Evolutionary conservation across 2,113 vertebrate species (phyloP), one percentile per base, ranked within the genome.

Genomic region (Sebastes schlegelii): DNA sequence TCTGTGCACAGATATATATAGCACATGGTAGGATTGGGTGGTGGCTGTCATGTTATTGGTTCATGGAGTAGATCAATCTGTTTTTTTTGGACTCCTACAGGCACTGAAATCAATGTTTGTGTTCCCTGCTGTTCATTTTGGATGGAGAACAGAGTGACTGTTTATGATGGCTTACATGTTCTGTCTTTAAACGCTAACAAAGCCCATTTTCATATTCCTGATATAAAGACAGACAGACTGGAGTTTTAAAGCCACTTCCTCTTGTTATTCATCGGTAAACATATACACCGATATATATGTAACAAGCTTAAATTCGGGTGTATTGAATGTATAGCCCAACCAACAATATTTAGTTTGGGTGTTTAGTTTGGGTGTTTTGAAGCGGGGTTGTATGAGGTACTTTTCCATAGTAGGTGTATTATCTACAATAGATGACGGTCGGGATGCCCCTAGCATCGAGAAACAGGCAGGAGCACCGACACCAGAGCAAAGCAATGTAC

Each of bases 21-120:
- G 77, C 54, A 62, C 55, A 52, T 13, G 76, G 73, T 79, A 58
- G 9, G 21, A 52, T 0, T 55, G 70, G 66, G 48, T 75, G 48
- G 45, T 54, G 48, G 65, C 43, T 83, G 60, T 65, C 55, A 5
- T 43, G 16, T 63, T 16, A 52, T 67, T n/a, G 65, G 48, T 79
- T 73, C 49, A 64, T 63, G 34, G 62, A 48, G 75, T 19, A 77
- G 42, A 77, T 79, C 62, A 67, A 73, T 81, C 42, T 16, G 43
- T 62, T 67, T 9, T 40, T 71, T 54, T 48, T 34, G 34, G 42
- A 63, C 48, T 82, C 34, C 26, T n/a, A 42, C 10, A 8, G 21
- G 10, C 48, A 19, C 23, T 10, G 2, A 48, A 85, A 69, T 74
- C 40, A 60, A 62, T 63, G 61, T 46, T 69, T 80, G 8, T 69